Conservation (phyloP, 2,888 invertebrate genomes). For the Podotricha telesiphe region DNA sequence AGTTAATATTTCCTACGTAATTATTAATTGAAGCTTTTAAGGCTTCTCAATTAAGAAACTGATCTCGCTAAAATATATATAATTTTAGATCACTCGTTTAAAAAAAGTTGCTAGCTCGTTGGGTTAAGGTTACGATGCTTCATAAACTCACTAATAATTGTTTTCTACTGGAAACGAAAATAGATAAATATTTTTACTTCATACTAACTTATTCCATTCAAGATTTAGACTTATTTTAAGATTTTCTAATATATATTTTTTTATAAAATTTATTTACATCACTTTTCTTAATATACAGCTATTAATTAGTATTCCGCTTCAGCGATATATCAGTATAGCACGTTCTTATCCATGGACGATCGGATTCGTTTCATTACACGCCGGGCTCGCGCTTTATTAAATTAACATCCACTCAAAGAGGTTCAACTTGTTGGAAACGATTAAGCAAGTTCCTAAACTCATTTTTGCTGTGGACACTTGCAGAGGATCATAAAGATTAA, state of each 20-base stretch:
- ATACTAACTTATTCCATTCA: too few species aligned
- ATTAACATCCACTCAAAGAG: constrained; percentile 47
- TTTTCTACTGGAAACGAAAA: neutral
- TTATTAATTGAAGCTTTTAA: neutral
- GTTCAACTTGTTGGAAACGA: constrained; percentile 47
- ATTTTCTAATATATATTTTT: too few species aligned
- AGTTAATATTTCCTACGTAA: neutral
- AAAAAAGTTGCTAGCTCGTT: constrained; percentile 29
- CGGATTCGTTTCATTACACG: constrained; percentile 43
- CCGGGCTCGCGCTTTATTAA: constrained; percentile 45
- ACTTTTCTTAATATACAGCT: too few species aligned
- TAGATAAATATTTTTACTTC: neutral
- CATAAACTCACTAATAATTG: constrained; percentile 43
- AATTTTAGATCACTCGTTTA: constrained; percentile 36
- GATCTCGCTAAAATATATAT: constrained; percentile 32
- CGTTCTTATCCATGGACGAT: neutral
- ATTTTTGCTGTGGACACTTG: constrained; percentile 22
- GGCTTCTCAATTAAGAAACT: neutral
- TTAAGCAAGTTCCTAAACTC: constrained; percentile 44
- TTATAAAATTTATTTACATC: too few species aligned
- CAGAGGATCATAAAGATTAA: constrained; percentile 18
- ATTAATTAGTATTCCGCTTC: neutral
- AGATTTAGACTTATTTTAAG: too few species aligned
- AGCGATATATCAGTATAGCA: neutral
- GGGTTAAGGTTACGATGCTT: constrained; percentile 42